A percentile compares a stretch with the other conserved stretches of the same genome.
These are phyloP conservation scores for Meghimatium bilineatum DNA, from an alignment of 2,888 invertebrate genomes.

Conservation along the genomic window DNA sequence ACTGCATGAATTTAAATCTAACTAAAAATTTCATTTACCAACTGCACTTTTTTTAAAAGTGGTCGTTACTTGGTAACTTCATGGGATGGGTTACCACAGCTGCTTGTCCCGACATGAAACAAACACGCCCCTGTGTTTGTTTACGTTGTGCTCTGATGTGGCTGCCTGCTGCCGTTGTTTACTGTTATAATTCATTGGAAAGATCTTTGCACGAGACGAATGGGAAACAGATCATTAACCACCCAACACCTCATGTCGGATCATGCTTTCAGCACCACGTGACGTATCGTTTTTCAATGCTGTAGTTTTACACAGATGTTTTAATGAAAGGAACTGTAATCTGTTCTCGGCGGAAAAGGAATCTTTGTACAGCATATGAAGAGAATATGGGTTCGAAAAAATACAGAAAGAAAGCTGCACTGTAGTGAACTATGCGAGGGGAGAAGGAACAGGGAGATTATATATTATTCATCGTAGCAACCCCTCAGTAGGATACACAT, in stretches of 20 bases:
- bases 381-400: no score
- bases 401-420: no score
- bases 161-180: neutral
- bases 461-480: no score
- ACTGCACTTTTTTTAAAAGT: neutral
- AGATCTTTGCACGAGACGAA: neutral
- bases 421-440: no score
- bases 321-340: no score
- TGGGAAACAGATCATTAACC: neutral
- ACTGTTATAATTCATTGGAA: slow-evolving; percentile 6
- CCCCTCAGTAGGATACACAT: no score
- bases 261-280: neutral
- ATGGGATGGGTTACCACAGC: neutral
- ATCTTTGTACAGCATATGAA: no score
- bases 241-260: neutral
- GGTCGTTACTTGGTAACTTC: neutral
- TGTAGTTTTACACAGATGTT: no score
- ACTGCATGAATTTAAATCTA: no score
- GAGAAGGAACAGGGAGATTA: no score
- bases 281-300: neutral
- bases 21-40: no score
- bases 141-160: neutral
- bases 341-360: no score
- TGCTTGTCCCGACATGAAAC: neutral
- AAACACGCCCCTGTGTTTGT: neutral